Conservation (phyloP, 2,113 vertebrate genomes). For the Aegithalos caudatus region DNA sequence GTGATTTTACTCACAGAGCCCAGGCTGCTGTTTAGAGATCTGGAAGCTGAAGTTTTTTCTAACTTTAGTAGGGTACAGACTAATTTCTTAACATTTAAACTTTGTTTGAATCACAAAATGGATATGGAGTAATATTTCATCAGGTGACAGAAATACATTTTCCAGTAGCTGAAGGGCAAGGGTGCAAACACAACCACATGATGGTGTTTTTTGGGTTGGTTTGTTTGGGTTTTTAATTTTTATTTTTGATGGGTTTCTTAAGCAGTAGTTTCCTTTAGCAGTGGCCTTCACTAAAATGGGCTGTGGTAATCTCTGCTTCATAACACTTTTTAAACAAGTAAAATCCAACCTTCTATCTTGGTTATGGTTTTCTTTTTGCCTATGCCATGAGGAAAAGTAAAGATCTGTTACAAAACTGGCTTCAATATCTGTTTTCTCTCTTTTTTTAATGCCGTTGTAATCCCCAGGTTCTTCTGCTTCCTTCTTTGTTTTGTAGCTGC, state of each 20-base stretch:
- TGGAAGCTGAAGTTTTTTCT: neutral
- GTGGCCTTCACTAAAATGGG: neutral
- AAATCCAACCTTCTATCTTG: neutral
- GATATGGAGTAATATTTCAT: neutral
- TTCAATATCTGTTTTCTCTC: neutral
- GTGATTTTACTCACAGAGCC: neutral
- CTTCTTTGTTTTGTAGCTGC: neutral
- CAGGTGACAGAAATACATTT: neutral
- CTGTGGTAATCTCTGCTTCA: neutral
- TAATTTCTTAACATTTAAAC: neutral
- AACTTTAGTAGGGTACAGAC: neutral
- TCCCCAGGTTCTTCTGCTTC: neutral
- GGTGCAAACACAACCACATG: neutral
- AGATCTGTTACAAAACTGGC: neutral
- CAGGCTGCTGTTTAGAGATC: neutral
- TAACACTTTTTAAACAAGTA: neutral
- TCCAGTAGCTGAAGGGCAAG: neutral
- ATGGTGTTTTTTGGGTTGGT: neutral
- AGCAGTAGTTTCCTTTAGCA: neutral
- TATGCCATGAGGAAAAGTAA: neutral
- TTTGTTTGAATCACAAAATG: neutral
- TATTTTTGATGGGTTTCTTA: neutral
- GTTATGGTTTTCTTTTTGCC: neutral
- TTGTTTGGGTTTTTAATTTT: neutral
- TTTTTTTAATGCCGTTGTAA: neutral